Base-by-base conservation (phyloP, 92 coral and sea anemone species). In the Montipora capitata region DNA sequence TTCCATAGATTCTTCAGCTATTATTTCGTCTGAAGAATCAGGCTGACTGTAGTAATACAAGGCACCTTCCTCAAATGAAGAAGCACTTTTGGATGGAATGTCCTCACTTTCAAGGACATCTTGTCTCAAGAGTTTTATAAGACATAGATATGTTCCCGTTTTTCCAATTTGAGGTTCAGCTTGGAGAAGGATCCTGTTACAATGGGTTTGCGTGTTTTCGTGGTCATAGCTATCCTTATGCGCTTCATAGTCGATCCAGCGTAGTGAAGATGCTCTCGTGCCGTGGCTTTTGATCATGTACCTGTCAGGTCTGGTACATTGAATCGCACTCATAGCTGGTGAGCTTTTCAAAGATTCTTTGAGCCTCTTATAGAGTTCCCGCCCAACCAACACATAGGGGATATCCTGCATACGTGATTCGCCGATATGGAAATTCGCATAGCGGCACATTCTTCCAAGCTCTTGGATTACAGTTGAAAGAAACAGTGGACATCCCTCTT, bases 91-190 rank as follows among this genome's bases (percentile, higher is more conserved):
- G n/a, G 40, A 10, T 4, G 74, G 68, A 41, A 16, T 49, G 0
- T 40, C 58, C 4, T 62, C 54, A 2, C 9, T 62, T 77, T 57
- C 71, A 16, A 77, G 35, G 58, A 88, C 51, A 17, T 88, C 88
- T 20, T 63, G 87, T 27, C 92, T 81, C 44, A 88, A 79, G n/a
- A 81, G 77, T 72, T 69, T 82, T 49, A 88, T 81, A 5, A 88
- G 92, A 62, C 84, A 88, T 51, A 88, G 58, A 65, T 88, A 88
- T 13, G 92, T 63, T 12, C 92, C 93, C 18, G 93, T 89, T 52
- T 89, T 89, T 11, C 93, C 93, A 27, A 89, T 89, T 83, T 89
- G 92, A 20, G 92, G 92, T 68, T 88, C 92, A 20, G 92, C 92
- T 75, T 88, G 92, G 57, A 88, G 79, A 51, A 82, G 76, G 62